Base-by-base conservation (phyloP, 2,888 invertebrate genomes). In the Ectemnius cavifrons region DNA sequence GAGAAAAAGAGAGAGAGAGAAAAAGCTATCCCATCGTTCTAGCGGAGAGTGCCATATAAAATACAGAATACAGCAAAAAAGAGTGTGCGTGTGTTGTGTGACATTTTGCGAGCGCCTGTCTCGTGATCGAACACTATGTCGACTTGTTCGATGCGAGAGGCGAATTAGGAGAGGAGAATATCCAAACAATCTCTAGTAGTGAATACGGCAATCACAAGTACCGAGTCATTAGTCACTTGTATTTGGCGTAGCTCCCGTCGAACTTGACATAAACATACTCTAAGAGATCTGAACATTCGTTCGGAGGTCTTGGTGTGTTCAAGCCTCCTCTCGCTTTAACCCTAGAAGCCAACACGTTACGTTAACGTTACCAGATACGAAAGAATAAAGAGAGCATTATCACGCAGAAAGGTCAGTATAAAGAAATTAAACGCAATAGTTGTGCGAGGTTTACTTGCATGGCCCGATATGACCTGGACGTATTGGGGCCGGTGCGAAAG, bases 251-350 rank as follows among this genome's bases (percentile, higher is more conserved):
- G 45, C 46, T 28, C 20, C 18, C 18, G 16, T 47, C 61, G 27
- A 62, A 46, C 28, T 57, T 64, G 74, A 82, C 74, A 78, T 78
- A 67, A 82, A 76, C 75, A 80, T 74, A 79, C 71, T 77, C 70
- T 73, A 57, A 75, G 82, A 82, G 79, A 73, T 79, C 73, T 64
- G 67, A 68, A 61, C 71, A 75, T 66, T 66, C 66, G 63, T 70
- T 62, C 64, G 72, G 73, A 68, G 79, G 75, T 77, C 63, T 64
- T 20, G 27, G 64, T 63, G 45, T 57, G 5, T 37, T 52, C 60
- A 62, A 65, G 61, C 73, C 23, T 65, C 60, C 16, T 27, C 61
- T 59, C 23, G 59, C 37, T 68, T 74, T 62, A 81, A 78, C 67
- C 74, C 71, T 78, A 75, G 67, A 70, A 63, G 59, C 23, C 5